phyloP scores from a whole-genome alignment of 2,113 vertebrate species.

The Campylomormyrus tamandua region DNA sequence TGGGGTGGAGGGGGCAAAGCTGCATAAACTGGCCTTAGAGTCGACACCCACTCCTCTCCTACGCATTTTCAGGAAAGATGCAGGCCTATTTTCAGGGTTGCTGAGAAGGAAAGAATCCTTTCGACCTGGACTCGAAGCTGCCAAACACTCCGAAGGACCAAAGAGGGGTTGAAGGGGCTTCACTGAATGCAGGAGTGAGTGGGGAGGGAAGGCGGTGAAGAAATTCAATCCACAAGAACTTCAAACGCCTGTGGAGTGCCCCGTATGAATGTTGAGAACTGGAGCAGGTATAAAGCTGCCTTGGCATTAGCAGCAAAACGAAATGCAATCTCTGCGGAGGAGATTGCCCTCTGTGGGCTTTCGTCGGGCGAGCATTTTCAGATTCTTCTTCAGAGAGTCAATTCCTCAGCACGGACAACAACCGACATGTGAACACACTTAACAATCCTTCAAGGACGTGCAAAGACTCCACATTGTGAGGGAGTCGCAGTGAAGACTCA shows the following conservation, averaged over 20 bases:
- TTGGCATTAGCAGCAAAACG: not conserved
- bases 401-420: not conserved
- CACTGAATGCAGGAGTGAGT: not conserved
- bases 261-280: not conserved
- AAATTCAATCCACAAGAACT: not conserved
- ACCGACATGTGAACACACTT: not conserved
- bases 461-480: not conserved
- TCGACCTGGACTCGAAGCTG: not conserved
- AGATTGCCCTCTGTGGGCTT: not conserved
- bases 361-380: not conserved
- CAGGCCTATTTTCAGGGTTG: not conserved
- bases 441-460: not conserved
- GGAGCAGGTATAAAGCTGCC: not conserved
- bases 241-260: not conserved
- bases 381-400: conserved; percentile 10
- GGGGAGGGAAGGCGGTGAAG: not conserved
- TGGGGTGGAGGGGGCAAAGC: not conserved
- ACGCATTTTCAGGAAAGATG: not conserved
- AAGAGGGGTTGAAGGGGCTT: not conserved
- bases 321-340: not conserved
- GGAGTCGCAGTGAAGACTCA: not conserved
- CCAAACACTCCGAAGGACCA: not conserved
- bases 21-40: not conserved
- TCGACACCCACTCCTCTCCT: not conserved
- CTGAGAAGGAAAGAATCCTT: not conserved